phyloP scores from a whole-genome alignment of 2,888 invertebrate species.

The Dexiosoma caninum region DNA sequence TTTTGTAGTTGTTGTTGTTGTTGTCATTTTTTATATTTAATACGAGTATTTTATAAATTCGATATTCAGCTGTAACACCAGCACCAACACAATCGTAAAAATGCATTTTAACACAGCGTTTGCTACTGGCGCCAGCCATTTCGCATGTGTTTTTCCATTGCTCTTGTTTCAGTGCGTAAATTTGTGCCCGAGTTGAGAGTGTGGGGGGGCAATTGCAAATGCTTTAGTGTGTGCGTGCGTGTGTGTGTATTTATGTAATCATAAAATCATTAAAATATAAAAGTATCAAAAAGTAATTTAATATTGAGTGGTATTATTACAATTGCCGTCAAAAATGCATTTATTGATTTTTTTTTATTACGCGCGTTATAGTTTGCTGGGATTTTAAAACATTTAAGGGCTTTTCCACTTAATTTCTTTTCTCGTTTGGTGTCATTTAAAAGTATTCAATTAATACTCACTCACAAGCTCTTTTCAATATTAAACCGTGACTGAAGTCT shows the following conservation, averaged over 20 bases:
- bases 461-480: not conserved
- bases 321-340: constrained; percentile 57
- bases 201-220: no score
- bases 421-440: constrained; percentile 20
- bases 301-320: constrained; percentile 63
- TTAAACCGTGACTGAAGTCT: not conserved
- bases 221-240: not conserved
- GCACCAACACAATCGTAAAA: constrained; percentile 19
- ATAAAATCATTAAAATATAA: constrained; percentile 63
- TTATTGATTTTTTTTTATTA: constrained; percentile 62
- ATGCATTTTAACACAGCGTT: constrained; percentile 22
- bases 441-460: constrained; percentile 56
- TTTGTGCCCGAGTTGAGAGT: not conserved
- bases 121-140: constrained; percentile 15
- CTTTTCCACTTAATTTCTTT: constrained; percentile 14
- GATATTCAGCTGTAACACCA: constrained; percentile 47
- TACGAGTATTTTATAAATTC: no score
- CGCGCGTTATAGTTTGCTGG: constrained; percentile 23
- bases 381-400: constrained; percentile 15
- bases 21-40: no score
- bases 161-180: not conserved
- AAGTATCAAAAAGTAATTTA: constrained; percentile 65
- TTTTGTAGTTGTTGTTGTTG: constrained; percentile 35
- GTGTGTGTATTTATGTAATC: constrained; percentile 50
- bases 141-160: not conserved